phyloP scores from a whole-genome alignment of 2,888 invertebrate species.

The Sinotaia quadrata region DNA sequence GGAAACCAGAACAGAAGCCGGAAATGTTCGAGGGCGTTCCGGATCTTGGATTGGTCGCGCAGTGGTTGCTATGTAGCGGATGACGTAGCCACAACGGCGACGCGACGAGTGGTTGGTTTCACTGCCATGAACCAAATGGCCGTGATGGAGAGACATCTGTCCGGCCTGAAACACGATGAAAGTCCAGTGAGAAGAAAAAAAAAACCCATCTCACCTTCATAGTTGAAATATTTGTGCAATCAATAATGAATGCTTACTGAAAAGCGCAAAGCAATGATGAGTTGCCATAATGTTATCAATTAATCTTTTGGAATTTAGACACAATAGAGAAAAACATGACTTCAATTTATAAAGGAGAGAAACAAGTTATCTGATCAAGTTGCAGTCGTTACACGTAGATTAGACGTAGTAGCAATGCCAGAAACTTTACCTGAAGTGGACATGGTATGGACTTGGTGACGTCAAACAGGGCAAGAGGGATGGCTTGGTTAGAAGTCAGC shows the following conservation, averaged over 20 bases:
- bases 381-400: too few species aligned
- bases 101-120: slow-evolving; percentile 50
- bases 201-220: too few species aligned
- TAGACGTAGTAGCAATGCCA: too few species aligned
- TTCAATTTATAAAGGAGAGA: too few species aligned
- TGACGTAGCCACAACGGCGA: slow-evolving; percentile 55
- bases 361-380: too few species aligned
- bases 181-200: too few species aligned
- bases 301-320: too few species aligned
- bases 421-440: slow-evolving; percentile 37
- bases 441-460: slow-evolving; percentile 44
- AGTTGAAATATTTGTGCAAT: too few species aligned
- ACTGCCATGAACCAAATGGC: slow-evolving; percentile 53
- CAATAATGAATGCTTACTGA: too few species aligned
- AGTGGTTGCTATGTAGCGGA: slow-evolving; percentile 51
- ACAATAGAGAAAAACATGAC: too few species aligned
- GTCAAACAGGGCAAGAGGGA: slow-evolving; percentile 46
- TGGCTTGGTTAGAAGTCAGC: slow-evolving; percentile 52
- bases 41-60: slow-evolving; percentile 48
- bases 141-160: slow-evolving; percentile 55
- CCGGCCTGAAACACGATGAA: slow-evolving; percentile 37
- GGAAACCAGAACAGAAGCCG: slow-evolving; percentile 46
- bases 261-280: too few species aligned
- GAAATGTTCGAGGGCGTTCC: slow-evolving; percentile 48
- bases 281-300: too few species aligned